Percentiles rank a stretch among this genome's conserved stretches.
phyloP scores from a whole-genome alignment of 1,140 invertebrate genomes.

The Drosophila grimshawi region DNA sequence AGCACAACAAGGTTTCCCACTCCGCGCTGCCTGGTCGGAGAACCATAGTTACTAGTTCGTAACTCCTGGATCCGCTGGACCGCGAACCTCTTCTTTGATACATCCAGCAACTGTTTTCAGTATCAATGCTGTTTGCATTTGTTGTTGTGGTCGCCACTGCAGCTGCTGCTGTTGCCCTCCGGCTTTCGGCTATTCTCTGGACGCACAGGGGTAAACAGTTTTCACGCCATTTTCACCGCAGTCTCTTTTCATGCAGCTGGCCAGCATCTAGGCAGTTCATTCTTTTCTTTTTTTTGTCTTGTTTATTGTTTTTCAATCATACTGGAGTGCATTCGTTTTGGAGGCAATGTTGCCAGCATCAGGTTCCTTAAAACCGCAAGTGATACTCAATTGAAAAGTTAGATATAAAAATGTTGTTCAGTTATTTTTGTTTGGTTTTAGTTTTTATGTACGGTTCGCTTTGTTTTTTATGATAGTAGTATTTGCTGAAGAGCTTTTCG shows the following conservation, averaged over 20 bases:
- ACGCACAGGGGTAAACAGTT: slow-evolving; percentile 52
- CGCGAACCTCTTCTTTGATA: neutral
- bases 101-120: slow-evolving; percentile 25
- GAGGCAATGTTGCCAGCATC: slow-evolving; percentile 10
- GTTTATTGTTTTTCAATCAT: slow-evolving; percentile 73
- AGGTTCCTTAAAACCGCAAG: slow-evolving; percentile 56
- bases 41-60: neutral
- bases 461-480: slow-evolving; percentile 1
- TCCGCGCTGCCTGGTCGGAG: too few species aligned
- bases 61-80: neutral
- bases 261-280: slow-evolving; percentile 19
- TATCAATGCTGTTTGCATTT: slow-evolving; percentile 48
- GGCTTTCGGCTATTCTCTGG: slow-evolving; percentile 29
- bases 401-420: slow-evolving; percentile 30
- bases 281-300: slow-evolving; percentile 10
- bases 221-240: slow-evolving; percentile 65
- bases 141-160: slow-evolving; percentile 28
- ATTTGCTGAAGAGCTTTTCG: slow-evolving; percentile 3
- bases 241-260: slow-evolving; percentile 35
- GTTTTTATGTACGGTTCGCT: neutral
- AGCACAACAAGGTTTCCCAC: slow-evolving; percentile 30
- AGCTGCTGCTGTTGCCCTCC: slow-evolving; percentile 3
- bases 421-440: neutral
- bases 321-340: slow-evolving; percentile 46
- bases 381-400: slow-evolving; percentile 67